Conservation (phyloP, 53 echinoderm and acorn worm species). For the Crossaster papposus region DNA sequence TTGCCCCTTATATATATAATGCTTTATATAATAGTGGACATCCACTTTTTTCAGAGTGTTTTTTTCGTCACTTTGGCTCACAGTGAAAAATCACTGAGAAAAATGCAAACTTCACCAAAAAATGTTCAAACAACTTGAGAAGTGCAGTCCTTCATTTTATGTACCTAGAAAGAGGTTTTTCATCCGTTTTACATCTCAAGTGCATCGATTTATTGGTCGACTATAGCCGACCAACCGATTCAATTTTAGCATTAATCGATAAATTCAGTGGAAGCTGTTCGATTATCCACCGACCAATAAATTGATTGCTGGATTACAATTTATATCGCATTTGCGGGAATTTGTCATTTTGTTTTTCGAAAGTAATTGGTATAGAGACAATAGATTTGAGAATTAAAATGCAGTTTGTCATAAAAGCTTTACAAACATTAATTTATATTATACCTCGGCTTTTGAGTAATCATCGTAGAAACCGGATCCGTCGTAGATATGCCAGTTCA, state of each 20-base stretch:
- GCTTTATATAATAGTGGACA: no score
- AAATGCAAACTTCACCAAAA: no score
- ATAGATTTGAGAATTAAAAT: background rate
- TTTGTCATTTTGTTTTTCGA: background rate
- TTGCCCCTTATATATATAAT: no score
- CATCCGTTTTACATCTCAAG: no score
- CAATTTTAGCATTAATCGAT: background rate
- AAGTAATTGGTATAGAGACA: background rate
- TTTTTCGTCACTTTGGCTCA: no score
- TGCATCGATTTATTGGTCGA: no score
- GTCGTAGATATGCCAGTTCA: slow-evolving; percentile 50
- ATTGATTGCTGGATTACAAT: background rate
- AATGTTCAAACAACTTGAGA: no score
- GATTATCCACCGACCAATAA: background rate
- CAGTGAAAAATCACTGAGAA: no score
- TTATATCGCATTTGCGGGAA: background rate
- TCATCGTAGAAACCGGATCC: slow-evolving; percentile 45
- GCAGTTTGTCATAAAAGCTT: background rate
- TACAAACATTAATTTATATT: background rate
- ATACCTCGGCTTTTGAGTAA: slow-evolving; percentile 42
- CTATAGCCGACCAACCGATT: no score
- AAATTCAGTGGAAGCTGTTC: background rate
- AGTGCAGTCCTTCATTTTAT: no score
- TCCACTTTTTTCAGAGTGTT: no score
- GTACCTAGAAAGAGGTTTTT: no score